Conservation (phyloP, 2,797 vertebrate species). For the Picus viridis region DNA sequence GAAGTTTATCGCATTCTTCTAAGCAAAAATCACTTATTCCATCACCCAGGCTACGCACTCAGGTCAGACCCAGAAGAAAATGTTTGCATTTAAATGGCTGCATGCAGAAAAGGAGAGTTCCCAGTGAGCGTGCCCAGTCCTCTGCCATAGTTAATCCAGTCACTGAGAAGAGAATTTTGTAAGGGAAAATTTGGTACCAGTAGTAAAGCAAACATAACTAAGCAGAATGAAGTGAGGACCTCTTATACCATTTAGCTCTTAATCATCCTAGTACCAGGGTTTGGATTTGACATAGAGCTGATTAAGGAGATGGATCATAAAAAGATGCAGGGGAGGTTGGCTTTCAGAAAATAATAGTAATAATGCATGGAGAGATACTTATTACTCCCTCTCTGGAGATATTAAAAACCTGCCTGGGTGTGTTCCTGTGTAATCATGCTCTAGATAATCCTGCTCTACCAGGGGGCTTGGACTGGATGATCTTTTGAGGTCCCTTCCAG, state of each 20-base stretch:
- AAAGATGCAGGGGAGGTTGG: accelerated
- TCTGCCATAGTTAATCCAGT: neutral
- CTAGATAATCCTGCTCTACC: too few relatives aligned
- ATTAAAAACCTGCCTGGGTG: too few relatives aligned
- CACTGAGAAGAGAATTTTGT: neutral
- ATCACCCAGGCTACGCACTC: neutral
- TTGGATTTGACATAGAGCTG: neutral
- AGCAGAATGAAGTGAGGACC: neutral
- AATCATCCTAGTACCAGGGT: neutral
- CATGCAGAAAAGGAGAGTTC: neutral
- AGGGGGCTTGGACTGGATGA: too few relatives aligned
- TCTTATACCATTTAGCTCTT: neutral
- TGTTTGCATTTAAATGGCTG: slow-evolving; percentile 20
- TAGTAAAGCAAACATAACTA: neutral
- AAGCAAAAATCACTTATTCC: slow-evolving; percentile 43
- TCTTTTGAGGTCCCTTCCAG: too few relatives aligned
- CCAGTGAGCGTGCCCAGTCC: neutral
- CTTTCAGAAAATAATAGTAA: neutral
- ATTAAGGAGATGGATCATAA: neutral
- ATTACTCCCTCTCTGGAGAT: too few relatives aligned
- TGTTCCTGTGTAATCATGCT: too few relatives aligned
- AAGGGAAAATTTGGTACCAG: neutral
- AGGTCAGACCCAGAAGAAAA: neutral
- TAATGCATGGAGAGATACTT: neutral
- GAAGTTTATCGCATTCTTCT: neutral